Conservation (phyloP, 2,888 invertebrate species). For the Nineta flava region DNA sequence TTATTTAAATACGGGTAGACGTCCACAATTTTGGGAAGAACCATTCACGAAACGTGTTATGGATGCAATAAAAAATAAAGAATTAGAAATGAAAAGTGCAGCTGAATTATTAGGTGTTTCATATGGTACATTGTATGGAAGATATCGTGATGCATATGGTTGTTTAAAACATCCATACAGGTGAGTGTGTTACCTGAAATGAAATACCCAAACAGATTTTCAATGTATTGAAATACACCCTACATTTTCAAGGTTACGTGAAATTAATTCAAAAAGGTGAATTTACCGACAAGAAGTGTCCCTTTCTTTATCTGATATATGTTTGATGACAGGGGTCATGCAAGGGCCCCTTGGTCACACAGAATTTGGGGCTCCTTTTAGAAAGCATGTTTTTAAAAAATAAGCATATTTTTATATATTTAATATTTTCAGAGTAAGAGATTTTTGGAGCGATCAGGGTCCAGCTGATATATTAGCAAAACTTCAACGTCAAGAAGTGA, state of each 20-base stretch:
- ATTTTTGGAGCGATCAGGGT: constrained; percentile 65
- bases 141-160: constrained; percentile 78
- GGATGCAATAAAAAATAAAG: constrained; percentile 80
- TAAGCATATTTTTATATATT: too few relatives aligned
- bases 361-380: too few relatives aligned
- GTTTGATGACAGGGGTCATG: too few relatives aligned
- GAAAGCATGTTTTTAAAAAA: too few relatives aligned
- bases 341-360: too few relatives aligned
- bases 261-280: neutral
- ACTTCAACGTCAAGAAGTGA: constrained; percentile 54
- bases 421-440: constrained; percentile 35
- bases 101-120: constrained; percentile 80
- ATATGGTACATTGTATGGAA: constrained; percentile 78
- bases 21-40: constrained; percentile 89
- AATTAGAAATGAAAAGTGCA: constrained; percentile 85
- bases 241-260: too few relatives aligned
- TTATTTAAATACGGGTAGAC: constrained; percentile 66
- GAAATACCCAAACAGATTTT: constrained; percentile 6
- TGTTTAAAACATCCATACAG: constrained; percentile 77
- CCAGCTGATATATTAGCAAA: constrained; percentile 56
- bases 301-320: too few relatives aligned
- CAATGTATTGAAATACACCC: too few relatives aligned
- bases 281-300: too few relatives aligned
- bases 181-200: constrained; percentile 36
- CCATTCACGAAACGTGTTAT: constrained; percentile 75